Conservation (phyloP, 2,888 invertebrate species). For the Eilema depressum region DNA sequence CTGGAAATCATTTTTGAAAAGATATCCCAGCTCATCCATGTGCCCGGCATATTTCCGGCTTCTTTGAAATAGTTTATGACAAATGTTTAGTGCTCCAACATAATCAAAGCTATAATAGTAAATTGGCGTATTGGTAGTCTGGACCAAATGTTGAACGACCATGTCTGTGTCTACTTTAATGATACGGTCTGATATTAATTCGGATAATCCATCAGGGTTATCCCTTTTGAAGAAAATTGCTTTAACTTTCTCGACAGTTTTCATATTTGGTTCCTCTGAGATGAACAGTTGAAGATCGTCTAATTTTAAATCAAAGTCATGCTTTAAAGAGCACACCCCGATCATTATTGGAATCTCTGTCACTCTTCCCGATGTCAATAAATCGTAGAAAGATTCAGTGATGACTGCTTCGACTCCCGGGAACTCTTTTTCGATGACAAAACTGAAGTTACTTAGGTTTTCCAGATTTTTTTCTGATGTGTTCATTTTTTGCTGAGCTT, state of each 20-base stretch:
- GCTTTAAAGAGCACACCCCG: slow-evolving; percentile 70
- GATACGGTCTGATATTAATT: slow-evolving; percentile 68
- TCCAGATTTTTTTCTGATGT: slow-evolving; percentile 43
- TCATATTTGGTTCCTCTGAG: slow-evolving; percentile 68
- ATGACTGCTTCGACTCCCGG: slow-evolving; percentile 71
- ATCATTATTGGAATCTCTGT: slow-evolving; percentile 77
- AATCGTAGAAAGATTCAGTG: slow-evolving; percentile 70
- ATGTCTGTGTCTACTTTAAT: slow-evolving; percentile 72
- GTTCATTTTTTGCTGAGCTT: slow-evolving; percentile 59
- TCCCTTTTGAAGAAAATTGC: slow-evolving; percentile 69
- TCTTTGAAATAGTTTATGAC: slow-evolving; percentile 49
- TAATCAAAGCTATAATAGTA: slow-evolving; percentile 81
- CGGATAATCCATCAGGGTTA: slow-evolving; percentile 63
- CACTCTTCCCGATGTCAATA: slow-evolving; percentile 73
- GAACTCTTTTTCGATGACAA: slow-evolving; percentile 78
- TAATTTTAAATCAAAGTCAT: slow-evolving; percentile 53
- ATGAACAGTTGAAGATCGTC: slow-evolving; percentile 73
- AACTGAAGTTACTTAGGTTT: slow-evolving; percentile 50
- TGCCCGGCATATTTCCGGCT: slow-evolving; percentile 68
- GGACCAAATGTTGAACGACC: slow-evolving; percentile 71
- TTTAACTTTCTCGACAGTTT: slow-evolving; percentile 66
- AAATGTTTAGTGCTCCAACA: slow-evolving; percentile 71
- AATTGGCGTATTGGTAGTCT: slow-evolving; percentile 72
- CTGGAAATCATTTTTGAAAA: slow-evolving; percentile 72
- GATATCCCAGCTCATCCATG: slow-evolving; percentile 75